Evolutionary conservation across 2,888 invertebrate genomes (phyloP), one percentile per base, ranked within the genome.

Genomic region (Ectemnius lituratus): DNA sequence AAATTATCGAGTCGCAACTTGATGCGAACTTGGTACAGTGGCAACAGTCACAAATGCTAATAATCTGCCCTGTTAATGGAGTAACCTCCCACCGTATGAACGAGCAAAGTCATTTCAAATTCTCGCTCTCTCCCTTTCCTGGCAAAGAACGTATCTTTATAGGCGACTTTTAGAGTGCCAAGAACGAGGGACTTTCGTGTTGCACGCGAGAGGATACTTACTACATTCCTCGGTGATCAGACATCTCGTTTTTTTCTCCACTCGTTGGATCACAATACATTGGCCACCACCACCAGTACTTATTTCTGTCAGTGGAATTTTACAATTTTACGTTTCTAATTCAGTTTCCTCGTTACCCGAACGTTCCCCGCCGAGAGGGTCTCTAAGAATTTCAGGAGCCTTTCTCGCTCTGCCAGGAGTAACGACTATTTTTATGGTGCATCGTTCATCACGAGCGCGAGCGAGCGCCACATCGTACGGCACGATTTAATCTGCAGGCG

Each of bases 141-240:
- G 16, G 14, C 16, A 8, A 16, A 52, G 47, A 52, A 52, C 52
- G 52, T 45, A 47, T 63, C 71, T 71, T 71, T 58, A 64, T 20
- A 37, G 27, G 6, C 52, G 58, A 67, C 61, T 69, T 63, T 67
- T 66, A 65, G 5, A 57, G 60, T 46, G 47, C 52, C 62, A 62
- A 61, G 62, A 75, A 61, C 18, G 72, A 62, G 63, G n/a, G 59
- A 20, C 49, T 75, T 72, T 69, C 76, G 76, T 75, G 76, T 69
- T n/a, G 68, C 76, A 75, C 76, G 76, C 76, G 66, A 77, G 60
- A 63, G n/a, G 37, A 61, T 69, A 75, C 76, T 67, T 75, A 67
- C 37, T 37, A 37, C 27, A 69, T 61, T 47, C 46, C 47, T 66
- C 52, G 49, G 67, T 64, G 61, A 57, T n/a, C 13, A 28, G 28